Evolutionary conservation across 2,797 vertebrate genomes (phyloP).

Genomic region (Babyrousa celebensis): DNA sequence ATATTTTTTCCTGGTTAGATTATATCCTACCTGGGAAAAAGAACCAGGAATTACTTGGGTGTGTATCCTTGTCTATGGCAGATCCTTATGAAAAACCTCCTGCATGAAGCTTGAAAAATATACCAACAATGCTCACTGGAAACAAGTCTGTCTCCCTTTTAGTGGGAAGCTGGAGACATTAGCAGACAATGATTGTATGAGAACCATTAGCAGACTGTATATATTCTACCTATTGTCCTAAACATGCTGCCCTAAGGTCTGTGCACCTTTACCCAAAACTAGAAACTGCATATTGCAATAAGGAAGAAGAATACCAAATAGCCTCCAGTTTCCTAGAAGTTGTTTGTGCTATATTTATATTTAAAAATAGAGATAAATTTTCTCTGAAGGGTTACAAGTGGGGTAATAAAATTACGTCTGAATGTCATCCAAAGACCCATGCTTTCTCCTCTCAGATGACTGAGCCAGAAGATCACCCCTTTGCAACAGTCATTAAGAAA

Average conservation of each 20-base stretch:
- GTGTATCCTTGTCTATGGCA: neutral
- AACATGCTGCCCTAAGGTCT: neutral
- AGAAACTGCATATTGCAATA: neutral
- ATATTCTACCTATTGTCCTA: neutral
- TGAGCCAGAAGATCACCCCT: neutral
- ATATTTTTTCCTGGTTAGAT: constrained; percentile 28
- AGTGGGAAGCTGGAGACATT: neutral
- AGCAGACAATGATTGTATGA: neutral
- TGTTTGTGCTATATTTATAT: neutral
- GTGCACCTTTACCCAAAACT: neutral
- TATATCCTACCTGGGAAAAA: neutral
- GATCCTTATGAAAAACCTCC: neutral
- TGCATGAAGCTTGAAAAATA: neutral
- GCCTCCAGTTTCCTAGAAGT: neutral
- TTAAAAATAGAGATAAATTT: constrained; percentile 37
- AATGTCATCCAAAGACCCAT: neutral
- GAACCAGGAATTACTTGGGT: neutral
- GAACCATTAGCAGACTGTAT: neutral
- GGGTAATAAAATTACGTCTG: neutral
- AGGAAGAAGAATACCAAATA: neutral
- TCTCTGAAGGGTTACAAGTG: neutral
- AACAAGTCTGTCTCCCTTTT: neutral
- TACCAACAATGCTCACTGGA: neutral
- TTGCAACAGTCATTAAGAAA: neutral
- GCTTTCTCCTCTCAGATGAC: neutral